phyloP scores from a whole-genome alignment of 2,797 vertebrate species.

The Amblyraja radiata region DNA sequence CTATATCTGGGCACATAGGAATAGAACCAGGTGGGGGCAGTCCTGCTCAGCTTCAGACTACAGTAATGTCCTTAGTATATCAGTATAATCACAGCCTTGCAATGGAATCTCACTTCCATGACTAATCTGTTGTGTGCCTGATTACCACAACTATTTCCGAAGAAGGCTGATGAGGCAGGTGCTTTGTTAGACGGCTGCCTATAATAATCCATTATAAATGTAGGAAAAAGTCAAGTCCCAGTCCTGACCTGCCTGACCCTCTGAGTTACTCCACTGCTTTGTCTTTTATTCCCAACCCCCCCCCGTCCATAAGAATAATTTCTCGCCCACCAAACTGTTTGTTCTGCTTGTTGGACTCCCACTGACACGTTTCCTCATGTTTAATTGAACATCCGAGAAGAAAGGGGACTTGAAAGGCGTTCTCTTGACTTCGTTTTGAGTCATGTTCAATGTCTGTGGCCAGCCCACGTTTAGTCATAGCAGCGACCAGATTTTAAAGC shows the following conservation, averaged over 20 bases:
- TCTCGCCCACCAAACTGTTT: background rate
- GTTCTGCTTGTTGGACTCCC: background rate
- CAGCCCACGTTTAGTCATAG: background rate
- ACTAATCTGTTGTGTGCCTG: background rate
- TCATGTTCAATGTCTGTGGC: background rate
- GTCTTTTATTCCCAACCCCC: too few species aligned
- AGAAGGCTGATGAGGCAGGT: background rate
- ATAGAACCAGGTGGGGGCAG: background rate
- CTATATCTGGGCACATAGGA: background rate
- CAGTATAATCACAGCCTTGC: background rate
- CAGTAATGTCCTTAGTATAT: background rate
- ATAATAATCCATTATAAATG: background rate
- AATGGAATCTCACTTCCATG: background rate
- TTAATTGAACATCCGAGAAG: slow-evolving; percentile 2
- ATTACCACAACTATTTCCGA: too few species aligned
- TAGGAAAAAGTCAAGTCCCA: background rate
- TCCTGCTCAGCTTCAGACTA: background rate
- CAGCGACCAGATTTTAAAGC: background rate
- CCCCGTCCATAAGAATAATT: background rate
- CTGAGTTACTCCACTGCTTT: too few species aligned
- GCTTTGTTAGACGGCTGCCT: background rate
- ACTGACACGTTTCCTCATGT: background rate
- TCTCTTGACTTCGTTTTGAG: background rate
- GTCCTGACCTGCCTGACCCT: background rate
- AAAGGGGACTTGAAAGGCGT: background rate